These are phyloP conservation scores for Nematolebias whitei DNA, from an alignment of 2,113 vertebrate genomes.

Conservation along the genomic window DNA sequence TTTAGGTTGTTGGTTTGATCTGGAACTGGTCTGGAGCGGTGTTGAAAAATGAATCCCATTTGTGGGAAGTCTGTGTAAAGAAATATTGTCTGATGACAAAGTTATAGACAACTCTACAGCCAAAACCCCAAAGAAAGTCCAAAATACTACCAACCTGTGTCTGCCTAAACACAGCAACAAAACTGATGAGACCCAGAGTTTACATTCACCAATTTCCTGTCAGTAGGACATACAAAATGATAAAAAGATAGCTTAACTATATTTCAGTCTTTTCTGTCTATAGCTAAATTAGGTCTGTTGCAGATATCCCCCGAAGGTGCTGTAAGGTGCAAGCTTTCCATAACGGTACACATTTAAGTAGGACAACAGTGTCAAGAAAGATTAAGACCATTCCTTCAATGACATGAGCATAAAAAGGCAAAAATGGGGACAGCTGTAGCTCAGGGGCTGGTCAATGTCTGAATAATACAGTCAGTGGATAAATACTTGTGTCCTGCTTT, in stretches of 20 bases:
- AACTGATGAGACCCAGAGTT: background rate
- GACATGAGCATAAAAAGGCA: slow-evolving; percentile 38
- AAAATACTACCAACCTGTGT: too few relatives aligned
- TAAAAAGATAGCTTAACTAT: background rate
- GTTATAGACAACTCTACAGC: too few relatives aligned
- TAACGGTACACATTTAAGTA: slow-evolving; percentile 53
- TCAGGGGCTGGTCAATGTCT: slow-evolving; percentile 36
- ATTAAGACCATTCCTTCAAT: slow-evolving; percentile 42
- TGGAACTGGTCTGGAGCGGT: background rate
- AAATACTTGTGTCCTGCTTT: slow-evolving; percentile 19
- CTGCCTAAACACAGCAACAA: background rate
- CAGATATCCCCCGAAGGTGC: slow-evolving; percentile 3
- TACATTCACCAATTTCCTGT: background rate
- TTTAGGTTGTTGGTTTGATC: background rate
- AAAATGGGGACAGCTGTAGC: slow-evolving; percentile 56
- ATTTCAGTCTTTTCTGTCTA: background rate
- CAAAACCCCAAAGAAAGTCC: too few relatives aligned
- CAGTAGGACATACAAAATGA: background rate
- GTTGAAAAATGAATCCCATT: background rate
- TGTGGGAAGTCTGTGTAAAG: background rate
- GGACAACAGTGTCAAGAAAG: slow-evolving; percentile 61
- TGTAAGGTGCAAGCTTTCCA: slow-evolving; percentile 17
- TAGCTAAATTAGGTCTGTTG: background rate
- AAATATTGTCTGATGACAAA: too few relatives aligned
- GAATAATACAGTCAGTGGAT: slow-evolving; percentile 15